Conservation (phyloP, 2,113 vertebrate genomes). For the Oreotrochilus melanogaster region DNA sequence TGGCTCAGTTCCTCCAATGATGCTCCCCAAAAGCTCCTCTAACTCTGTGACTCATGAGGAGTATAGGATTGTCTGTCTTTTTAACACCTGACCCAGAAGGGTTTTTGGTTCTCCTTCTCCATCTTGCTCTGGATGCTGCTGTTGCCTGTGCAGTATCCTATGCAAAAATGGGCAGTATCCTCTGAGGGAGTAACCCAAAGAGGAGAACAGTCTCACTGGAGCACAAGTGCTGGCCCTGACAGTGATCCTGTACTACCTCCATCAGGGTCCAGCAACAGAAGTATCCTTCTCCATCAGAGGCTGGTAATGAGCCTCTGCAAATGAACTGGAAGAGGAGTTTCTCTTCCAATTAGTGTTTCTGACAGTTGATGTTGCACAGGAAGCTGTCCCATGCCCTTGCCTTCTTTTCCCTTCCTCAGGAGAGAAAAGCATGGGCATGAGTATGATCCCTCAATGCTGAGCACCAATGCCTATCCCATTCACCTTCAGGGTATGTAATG, state of each 20-base stretch:
- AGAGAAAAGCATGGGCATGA: constrained; percentile 22
- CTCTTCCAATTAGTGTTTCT: constrained; percentile 47
- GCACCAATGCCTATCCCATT: constrained; percentile 52
- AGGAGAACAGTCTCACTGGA: neutral
- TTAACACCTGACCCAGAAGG: constrained; percentile 7
- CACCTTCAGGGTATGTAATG: constrained; percentile 21
- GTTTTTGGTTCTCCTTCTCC: constrained; percentile 4
- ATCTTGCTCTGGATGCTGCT: constrained; percentile 21
- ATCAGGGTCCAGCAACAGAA: constrained; percentile 28
- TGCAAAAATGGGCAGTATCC: neutral
- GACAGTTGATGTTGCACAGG: constrained; percentile 56
- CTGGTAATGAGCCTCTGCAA: constrained; percentile 47
- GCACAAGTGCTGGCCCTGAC: constrained; percentile 36
- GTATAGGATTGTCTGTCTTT: neutral
- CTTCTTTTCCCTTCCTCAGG: constrained; percentile 25
- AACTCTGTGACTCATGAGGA: neutral
- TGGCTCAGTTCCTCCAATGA: neutral
- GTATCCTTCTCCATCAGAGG: constrained; percentile 43
- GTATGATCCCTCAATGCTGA: constrained; percentile 40
- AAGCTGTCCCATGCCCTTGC: constrained; percentile 39
- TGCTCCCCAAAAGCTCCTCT: neutral
- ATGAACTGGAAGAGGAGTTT: constrained; percentile 70
- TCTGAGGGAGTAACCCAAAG: neutral
- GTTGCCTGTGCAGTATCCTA: neutral
- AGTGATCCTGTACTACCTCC: constrained; percentile 64